Percentiles rank a stretch among this genome's conserved stretches.
Evolutionary conservation across 2,113 vertebrate genomes (phyloP).

Genomic region (Erythrocercus mccallii): DNA sequence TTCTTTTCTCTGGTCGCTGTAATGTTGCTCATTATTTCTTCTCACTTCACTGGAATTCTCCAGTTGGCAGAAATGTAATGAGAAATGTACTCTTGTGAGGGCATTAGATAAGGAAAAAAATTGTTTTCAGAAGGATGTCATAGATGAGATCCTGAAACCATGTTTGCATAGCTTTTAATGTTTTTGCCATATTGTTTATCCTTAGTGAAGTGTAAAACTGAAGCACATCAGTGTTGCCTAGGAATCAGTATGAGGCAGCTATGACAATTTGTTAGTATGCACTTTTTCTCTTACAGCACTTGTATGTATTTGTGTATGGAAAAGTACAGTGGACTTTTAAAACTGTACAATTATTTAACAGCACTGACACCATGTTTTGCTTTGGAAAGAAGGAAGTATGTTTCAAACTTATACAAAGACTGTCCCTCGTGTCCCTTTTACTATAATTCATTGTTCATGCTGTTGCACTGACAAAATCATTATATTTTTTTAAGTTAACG

Average conservation of each 20-base stretch:
- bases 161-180: constrained; percentile 24
- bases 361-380: background rate
- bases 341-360: background rate
- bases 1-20: background rate
- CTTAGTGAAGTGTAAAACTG: constrained; percentile 31
- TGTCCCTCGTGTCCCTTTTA: background rate
- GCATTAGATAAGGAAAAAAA: constrained; percentile 18
- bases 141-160: constrained; percentile 51
- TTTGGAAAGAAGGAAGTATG: background rate
- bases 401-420: background rate
- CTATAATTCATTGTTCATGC: background rate
- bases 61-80: constrained; percentile 49
- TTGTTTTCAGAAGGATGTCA: constrained; percentile 9
- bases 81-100: constrained; percentile 46
- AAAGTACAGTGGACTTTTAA: background rate
- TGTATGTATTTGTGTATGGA: background rate
- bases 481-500: background rate
- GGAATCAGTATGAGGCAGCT: constrained; percentile 30
- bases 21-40: constrained; percentile 26
- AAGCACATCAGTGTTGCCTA: constrained; percentile 28
- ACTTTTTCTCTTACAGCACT: background rate
- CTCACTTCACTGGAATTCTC: constrained; percentile 37
- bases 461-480: background rate
- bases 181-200: constrained; percentile 40
- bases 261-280: background rate